phyloP scores from a whole-genome alignment of 2,797 vertebrate genomes.

The Scomberomorus guttatus region DNA sequence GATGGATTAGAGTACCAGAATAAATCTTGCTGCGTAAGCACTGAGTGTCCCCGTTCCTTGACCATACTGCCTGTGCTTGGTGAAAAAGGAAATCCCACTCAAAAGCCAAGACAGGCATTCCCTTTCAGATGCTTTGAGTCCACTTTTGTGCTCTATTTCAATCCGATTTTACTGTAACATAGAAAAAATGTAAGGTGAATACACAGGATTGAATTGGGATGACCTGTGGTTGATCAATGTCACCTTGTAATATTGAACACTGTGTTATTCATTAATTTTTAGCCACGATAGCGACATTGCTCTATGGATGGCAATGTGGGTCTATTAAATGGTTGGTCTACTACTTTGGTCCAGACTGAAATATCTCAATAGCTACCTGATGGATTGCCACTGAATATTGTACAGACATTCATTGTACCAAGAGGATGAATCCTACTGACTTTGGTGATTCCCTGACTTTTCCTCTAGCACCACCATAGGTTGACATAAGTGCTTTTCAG shows the following conservation, averaged over 20 bases:
- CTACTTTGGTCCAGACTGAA: no score
- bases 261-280: no score
- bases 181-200: not conserved
- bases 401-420: no score
- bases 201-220: not conserved
- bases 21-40: slow-evolving; percentile 35
- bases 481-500: no score
- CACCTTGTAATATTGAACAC: not conserved
- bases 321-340: no score
- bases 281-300: no score
- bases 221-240: not conserved
- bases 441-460: no score
- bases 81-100: slow-evolving; percentile 27
- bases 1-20: slow-evolving; percentile 32
- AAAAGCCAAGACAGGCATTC: not conserved
- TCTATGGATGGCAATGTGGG: no score
- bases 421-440: no score
- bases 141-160: not conserved
- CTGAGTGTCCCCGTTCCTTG: not conserved
- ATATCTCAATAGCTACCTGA: no score
- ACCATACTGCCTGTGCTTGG: not conserved
- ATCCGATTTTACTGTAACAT: not conserved
- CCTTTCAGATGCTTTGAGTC: not conserved
- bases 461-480: no score
- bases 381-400: no score